Base-by-base conservation (phyloP, 2,797 vertebrate genomes). In the Jordanella pulchra region DNA sequence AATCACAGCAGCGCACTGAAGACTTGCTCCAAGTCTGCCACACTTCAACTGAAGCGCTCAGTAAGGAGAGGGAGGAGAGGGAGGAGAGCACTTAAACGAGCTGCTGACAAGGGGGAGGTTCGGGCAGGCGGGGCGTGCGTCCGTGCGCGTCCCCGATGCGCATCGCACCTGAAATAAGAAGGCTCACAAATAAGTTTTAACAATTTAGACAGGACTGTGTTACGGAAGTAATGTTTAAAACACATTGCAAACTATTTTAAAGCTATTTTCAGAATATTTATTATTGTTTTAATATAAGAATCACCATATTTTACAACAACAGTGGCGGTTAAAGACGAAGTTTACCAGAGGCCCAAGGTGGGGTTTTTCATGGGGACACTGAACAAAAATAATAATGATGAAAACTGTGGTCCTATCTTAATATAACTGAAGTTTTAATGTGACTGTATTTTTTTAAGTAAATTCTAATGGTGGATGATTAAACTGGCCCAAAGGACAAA, bases 81-180 rank as follows among this genome's bases (percentile, higher is more conserved):
- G n/a, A 82, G 76, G 68, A 63, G 73, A 77, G 79, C 21, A 17
- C 69, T 89, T 84, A 79, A 84, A 82, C 71, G 12, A 65, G 80
- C 80, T 47, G 71, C 21, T 45, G 65, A 63, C 32, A 39, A 73
- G 90, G 82, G 86, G 91, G 91, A 84, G 88, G 91, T 7, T 30
- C 84, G 32, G 69, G 25, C 18, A 55, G 54, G 70, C 53, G 7
- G 78, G 45, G 68, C 75, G 87, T 84, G 87, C 79, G 42, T 15
- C 0, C 12, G 13, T 50, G 81, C 87, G 88, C 89, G 88, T 42
- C 39, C 78, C 72, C 80, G 80, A 42, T 28, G 14, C 65, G 0
- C 4, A 12, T 56, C 75, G 75, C 86, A 91, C 89, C 87, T 89
- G 86, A 69, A 75, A 55, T 65, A 50, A 50, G 17, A 7, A 53